Evolutionary conservation across 37 sponge, comb jelly and placozoan genomes (phyloP), one percentile per base, ranked within the genome.

Genomic region (Cliona cf. orientalis): DNA sequence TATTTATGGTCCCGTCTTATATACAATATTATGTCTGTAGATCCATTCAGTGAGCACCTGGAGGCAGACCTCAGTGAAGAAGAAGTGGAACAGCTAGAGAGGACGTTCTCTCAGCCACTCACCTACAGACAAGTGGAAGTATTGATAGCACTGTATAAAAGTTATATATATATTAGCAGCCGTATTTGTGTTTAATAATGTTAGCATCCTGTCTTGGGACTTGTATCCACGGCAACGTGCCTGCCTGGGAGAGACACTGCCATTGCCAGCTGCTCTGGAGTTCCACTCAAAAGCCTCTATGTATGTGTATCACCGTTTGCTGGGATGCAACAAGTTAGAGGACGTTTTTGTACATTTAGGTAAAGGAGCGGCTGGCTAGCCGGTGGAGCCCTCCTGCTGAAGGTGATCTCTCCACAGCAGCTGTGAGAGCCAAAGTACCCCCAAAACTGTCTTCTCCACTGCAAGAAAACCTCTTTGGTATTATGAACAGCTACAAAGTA

Each of bases 31-130:
- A 0, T 76, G 46, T 35, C 38, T 57, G 41, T 56, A 84, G 90
- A 90, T 73, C 90, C 90, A 1, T 90, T 90, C 75, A 29, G 23
- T 14, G 63, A 66, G 12, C 90, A 90, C 62, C 34, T 90, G 67
- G 90, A 90, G 19, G 60, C 66, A 35, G 66, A 60, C 31, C 80
- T 90, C 5, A 72, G 72, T 39, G 71, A 70, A 2, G 66, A 84
- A 21, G 87, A 90, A 42, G 49, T 84, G 28, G 40, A 39, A 4
- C 14, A 0, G 0, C 81, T 90, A 26, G 25, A 62, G 41, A n/a
- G 36, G 26, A 19, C 44, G 5, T 55, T 67, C 2, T 65, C 75
- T 60, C 42, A 68, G 41, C 89, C 84, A 40, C 67, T 62, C 32
- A 3, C 0, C 33, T 76, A 67, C 66, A 38, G 58, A n/a, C 71